Conservation (phyloP, 2,797 vertebrate genomes). For the Cuniculus paca region DNA sequence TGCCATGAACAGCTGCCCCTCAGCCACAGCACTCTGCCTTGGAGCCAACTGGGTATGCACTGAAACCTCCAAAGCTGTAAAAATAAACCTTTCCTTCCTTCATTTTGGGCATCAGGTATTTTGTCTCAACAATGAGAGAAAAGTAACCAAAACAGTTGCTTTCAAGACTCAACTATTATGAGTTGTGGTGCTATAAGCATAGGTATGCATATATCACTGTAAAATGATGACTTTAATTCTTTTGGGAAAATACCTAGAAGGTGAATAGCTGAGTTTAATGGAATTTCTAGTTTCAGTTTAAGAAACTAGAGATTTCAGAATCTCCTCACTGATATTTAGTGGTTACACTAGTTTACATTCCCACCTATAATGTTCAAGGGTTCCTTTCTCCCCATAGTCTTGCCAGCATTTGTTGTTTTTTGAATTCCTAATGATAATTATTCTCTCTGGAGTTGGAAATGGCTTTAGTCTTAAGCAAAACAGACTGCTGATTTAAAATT, state of each 20-base stretch:
- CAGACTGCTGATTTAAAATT: conserved; percentile 50
- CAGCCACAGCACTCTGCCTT: too few relatives aligned
- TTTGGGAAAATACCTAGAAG: background rate
- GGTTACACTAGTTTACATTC: background rate
- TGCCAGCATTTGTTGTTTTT: background rate
- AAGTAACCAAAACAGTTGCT: too few relatives aligned
- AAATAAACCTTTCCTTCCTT: too few relatives aligned
- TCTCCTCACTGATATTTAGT: background rate
- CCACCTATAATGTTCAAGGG: background rate
- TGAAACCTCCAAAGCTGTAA: too few relatives aligned
- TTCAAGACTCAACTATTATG: background rate
- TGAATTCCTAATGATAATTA: background rate
- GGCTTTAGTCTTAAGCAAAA: conserved; percentile 25
- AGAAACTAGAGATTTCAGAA: background rate
- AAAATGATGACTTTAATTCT: background rate
- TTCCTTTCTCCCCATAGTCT: background rate
- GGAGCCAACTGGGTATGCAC: too few relatives aligned
- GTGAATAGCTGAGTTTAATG: background rate
- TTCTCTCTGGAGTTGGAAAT: background rate
- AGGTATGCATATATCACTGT: background rate
- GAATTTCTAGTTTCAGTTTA: background rate
- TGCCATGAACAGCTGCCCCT: too few relatives aligned
- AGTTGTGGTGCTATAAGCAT: background rate
- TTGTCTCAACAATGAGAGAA: too few relatives aligned
- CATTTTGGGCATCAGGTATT: too few relatives aligned